A percentile compares a stretch with the other conserved stretches of the same genome.
These are phyloP conservation scores for Xylocopa sonorina DNA, from an alignment of 1,140 invertebrate species.

Conservation along the genomic window DNA sequence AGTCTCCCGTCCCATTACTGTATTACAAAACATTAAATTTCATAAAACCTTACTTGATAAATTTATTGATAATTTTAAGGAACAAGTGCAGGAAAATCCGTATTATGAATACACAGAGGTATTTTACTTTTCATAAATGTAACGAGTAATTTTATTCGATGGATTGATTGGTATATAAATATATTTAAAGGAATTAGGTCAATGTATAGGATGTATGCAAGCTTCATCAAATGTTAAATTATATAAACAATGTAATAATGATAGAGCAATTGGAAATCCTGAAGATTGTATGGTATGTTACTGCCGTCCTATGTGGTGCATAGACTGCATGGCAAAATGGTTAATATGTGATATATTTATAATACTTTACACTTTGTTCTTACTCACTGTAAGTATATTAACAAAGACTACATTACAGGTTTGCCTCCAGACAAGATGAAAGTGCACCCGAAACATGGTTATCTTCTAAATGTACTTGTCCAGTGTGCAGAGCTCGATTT, in stretches of 20 bases:
- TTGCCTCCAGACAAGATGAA: slow-evolving; percentile 91
- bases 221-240: slow-evolving; percentile 91
- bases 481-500: slow-evolving; percentile 92
- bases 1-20: slow-evolving; percentile 87
- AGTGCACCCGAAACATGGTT: slow-evolving; percentile 90
- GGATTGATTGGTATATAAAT: slow-evolving; percentile 9
- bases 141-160: slow-evolving; percentile 20
- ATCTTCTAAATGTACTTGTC: slow-evolving; percentile 92
- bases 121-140: slow-evolving; percentile 47
- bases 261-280: slow-evolving; percentile 74
- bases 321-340: slow-evolving; percentile 93
- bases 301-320: slow-evolving; percentile 95
- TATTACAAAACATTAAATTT: slow-evolving; percentile 90
- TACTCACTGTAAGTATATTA: slow-evolving; percentile 41
- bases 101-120: slow-evolving; percentile 87
- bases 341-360: slow-evolving; percentile 72
- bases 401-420: slow-evolving; percentile 79
- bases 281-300: slow-evolving; percentile 84
- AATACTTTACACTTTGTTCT: slow-evolving; percentile 4
- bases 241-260: slow-evolving; percentile 86
- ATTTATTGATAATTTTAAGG: slow-evolving; percentile 92
- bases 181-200: slow-evolving; percentile 86
- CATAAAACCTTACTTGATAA: slow-evolving; percentile 90
- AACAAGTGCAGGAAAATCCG: slow-evolving; percentile 88
- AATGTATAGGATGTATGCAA: slow-evolving; percentile 95